Evolutionary conservation across 2,113 vertebrate genomes (phyloP), one percentile per base, ranked within the genome.

Genomic region (Colossoma macropomum): DNA sequence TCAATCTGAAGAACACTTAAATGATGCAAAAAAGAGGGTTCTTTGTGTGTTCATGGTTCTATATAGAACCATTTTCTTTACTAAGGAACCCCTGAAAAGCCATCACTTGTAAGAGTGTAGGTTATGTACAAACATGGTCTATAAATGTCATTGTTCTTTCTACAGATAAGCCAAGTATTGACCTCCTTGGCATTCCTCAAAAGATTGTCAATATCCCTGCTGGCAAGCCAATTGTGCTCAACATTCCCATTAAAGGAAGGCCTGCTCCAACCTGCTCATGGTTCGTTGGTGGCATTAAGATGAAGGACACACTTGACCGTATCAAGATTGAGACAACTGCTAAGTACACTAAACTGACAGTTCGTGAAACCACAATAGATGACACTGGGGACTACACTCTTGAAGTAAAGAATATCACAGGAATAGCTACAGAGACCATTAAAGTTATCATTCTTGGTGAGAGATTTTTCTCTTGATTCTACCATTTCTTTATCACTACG

Each of bases 391-490:
- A 95, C 83, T 99, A 99, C 74, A 95, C 88, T 0, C 94, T 99
- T 60, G 94, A 99, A 90, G 89, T 98, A 87, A 99, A 98, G 89
- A 99, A 99, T 60, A 88, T 94, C 68, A 87, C 93, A 30, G 98
- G 97, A 90, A 93, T 93, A 77, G 94, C 94, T 77, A 94, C 91
- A 1, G 98, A 99, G 84, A 93, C 95, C 66, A 88, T 99, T 90
- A 98, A 97, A 89, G 94, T 99, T 87, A 95, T 98, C 89, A 98
- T 99, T 87, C 97, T 99, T 17, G 98, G 98, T 99, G 93, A 96
- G 96, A 10, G 32, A 34, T 79, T 83, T 19, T 54, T 54, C 52
- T 45, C 7, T 77, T 23, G 9, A 63, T 83, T 70, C 25, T 8
- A 38, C 0, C 69, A 13, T n/a, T 56, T 23, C 15, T 56, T 23